phyloP scores from a whole-genome alignment of 2,888 invertebrate genomes.

The Noctua janthe region DNA sequence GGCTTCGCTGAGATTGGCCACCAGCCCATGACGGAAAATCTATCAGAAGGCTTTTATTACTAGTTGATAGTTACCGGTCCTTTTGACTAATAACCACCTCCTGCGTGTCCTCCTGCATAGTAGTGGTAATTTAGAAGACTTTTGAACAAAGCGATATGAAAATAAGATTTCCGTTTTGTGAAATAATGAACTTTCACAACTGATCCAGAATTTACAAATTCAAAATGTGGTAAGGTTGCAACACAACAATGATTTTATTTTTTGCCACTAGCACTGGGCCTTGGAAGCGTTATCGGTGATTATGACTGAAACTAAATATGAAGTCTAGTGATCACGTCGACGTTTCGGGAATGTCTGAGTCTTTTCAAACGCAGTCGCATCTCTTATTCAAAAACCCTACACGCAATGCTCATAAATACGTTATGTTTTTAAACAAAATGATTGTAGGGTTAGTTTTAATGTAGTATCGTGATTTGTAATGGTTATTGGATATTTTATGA shows the following conservation, averaged over 20 bases:
- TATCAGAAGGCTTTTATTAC: neutral
- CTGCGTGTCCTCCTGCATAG: conserved; percentile 9
- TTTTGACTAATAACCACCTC: conserved; percentile 13
- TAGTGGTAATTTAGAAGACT: neutral
- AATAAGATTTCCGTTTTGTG: neutral
- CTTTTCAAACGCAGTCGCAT: neutral
- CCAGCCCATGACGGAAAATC: neutral
- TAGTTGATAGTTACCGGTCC: conserved; percentile 31
- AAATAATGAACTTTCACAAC: neutral
- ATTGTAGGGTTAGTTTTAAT: conserved; percentile 4
- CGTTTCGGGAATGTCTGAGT: conserved; percentile 6
- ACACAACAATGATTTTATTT: neutral
- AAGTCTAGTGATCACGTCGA: neutral
- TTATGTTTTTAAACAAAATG: conserved; percentile 14
- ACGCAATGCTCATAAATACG: conserved; percentile 46
- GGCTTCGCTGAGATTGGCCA: neutral
- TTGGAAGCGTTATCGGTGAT: neutral
- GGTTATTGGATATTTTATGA: conserved; percentile 8
- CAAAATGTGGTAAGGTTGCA: neutral
- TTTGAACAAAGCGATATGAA: too few relatives aligned
- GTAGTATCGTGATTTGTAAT: conserved; percentile 8
- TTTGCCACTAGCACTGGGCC: neutral
- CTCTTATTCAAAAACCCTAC: conserved; percentile 2
- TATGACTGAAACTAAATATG: neutral
- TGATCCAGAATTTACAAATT: neutral